A percentile compares a stretch with the other conserved stretches of the same genome.
phyloP scores from a whole-genome alignment of 2,797 vertebrate species.

The Spea hammondii region DNA sequence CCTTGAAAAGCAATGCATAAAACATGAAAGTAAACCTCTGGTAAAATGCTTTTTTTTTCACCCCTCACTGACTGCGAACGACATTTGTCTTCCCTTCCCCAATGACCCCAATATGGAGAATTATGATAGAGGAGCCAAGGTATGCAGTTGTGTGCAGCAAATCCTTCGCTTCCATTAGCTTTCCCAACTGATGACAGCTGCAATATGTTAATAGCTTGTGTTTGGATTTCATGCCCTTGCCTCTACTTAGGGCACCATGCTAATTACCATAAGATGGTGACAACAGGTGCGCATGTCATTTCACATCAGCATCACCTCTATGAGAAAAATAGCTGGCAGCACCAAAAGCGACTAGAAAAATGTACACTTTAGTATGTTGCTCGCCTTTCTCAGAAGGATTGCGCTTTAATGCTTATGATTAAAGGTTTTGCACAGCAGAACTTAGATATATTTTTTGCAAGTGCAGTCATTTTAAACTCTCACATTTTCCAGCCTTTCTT shows the following conservation, averaged over 20 bases:
- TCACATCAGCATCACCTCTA: conserved; percentile 67
- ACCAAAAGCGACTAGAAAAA: conserved; percentile 69
- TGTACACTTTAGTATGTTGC: conserved; percentile 73
- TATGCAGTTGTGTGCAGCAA: conserved; percentile 65
- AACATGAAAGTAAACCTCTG: conserved; percentile 82
- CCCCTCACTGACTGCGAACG: conserved; percentile 77
- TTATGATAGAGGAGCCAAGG: conserved; percentile 68
- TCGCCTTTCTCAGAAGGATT: conserved; percentile 67
- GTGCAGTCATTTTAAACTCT: conserved; percentile 68
- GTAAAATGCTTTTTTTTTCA: conserved; percentile 79
- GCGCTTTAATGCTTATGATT: conserved; percentile 70
- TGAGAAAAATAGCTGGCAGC: conserved; percentile 69
- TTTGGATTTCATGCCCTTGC: conserved; percentile 71
- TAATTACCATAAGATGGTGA: conserved; percentile 78
- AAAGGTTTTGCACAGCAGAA: conserved; percentile 62
- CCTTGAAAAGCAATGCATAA: conserved; percentile 80
- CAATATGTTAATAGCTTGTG: conserved; percentile 79
- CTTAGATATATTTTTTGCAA: conserved; percentile 62
- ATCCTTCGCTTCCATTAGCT: conserved; percentile 68
- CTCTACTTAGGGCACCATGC: conserved; percentile 75
- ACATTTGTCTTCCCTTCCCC: conserved; percentile 71
- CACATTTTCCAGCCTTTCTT: conserved; percentile 55
- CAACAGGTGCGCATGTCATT: conserved; percentile 81
- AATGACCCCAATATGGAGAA: conserved; percentile 72
- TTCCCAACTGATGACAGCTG: conserved; percentile 76